Evolutionary conservation across 2,797 vertebrate genomes (phyloP), one percentile per base, ranked within the genome.

Genomic region (Coranthus polyacanthus): DNA sequence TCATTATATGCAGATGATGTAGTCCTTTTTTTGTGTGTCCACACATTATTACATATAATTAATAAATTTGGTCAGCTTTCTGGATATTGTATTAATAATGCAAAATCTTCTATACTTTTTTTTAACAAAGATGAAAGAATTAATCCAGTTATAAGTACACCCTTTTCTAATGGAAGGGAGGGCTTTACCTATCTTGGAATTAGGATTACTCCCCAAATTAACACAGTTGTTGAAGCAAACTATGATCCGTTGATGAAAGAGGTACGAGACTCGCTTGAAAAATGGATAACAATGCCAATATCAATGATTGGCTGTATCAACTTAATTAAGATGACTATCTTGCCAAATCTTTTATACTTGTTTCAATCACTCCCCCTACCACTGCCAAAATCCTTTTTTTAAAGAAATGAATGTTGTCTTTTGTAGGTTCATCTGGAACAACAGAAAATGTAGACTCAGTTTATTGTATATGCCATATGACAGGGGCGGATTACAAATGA

Each of bases 41-140:
- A n/a, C n/a, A n/a, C n/a, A n/a, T n/a, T n/a, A n/a, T n/a, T n/a
- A n/a, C n/a, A n/a, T n/a, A n/a, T n/a, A n/a, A n/a, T n/a, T n/a
- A n/a, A n/a, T n/a, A n/a, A n/a, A n/a, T n/a, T n/a, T n/a, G n/a
- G n/a, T n/a, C n/a, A n/a, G n/a, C n/a, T n/a, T 36, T 36, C 49
- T 18, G 49, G 49, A 34, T 36, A 51, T 6, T 12, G 6, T 38
- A 53, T 38, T 38, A 22, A 53, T 22, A 21, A 37, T 15, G 3
- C 51, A n/a, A 53, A 53, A 21, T 53, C 18, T 13, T 38, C 18
- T 10, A 53, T 37, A 9, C 12, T 53, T 15, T 53, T 51, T 13
- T 9, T 38, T 3, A 53, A 22, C 1, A 53, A 38, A 2, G 34
- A 38, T 0, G 12, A 53, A 39, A 38, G 37, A 16, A n/a, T 2